Conservation (phyloP, 2,797 vertebrate genomes). For the Lycodopsis pacificus region DNA sequence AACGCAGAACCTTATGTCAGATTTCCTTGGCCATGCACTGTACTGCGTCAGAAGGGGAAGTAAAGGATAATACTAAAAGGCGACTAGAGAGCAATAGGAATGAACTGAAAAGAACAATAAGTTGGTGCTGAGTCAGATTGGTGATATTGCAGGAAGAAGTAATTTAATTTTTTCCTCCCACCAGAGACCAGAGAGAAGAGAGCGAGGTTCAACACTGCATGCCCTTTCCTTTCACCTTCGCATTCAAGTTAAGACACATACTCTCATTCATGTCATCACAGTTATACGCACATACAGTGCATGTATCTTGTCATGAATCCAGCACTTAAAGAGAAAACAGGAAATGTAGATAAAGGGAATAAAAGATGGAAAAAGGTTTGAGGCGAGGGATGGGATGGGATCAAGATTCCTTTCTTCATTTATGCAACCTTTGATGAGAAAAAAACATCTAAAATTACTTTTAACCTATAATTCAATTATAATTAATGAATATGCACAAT, state of each 20-base stretch:
- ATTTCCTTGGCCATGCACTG: slow-evolving; percentile 51
- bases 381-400: background rate
- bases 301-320: slow-evolving; percentile 12
- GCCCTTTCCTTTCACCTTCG: slow-evolving; percentile 50
- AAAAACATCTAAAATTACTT: slow-evolving; percentile 4
- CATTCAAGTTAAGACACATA: slow-evolving; percentile 54
- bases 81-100: slow-evolving; percentile 67
- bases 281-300: background rate
- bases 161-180: slow-evolving; percentile 70
- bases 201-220: slow-evolving; percentile 45
- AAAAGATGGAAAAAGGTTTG: background rate
- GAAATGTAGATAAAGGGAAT: slow-evolving; percentile 8
- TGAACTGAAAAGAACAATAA: slow-evolving; percentile 72
- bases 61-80: slow-evolving; percentile 62
- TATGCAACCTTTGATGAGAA: slow-evolving; percentile 6
- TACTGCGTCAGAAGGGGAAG: slow-evolving; percentile 44
- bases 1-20: slow-evolving; percentile 54
- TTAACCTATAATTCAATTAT: slow-evolving; percentile 13
- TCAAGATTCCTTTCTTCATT: background rate
- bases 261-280: slow-evolving; percentile 31
- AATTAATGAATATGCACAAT: slow-evolving; percentile 4
- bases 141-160: slow-evolving; percentile 71
- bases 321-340: slow-evolving; percentile 4
- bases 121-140: slow-evolving; percentile 77
- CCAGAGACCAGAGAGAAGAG: slow-evolving; percentile 54